Conservation (phyloP, 1,140 invertebrate species). For the Tetranychus urticae region DNA sequence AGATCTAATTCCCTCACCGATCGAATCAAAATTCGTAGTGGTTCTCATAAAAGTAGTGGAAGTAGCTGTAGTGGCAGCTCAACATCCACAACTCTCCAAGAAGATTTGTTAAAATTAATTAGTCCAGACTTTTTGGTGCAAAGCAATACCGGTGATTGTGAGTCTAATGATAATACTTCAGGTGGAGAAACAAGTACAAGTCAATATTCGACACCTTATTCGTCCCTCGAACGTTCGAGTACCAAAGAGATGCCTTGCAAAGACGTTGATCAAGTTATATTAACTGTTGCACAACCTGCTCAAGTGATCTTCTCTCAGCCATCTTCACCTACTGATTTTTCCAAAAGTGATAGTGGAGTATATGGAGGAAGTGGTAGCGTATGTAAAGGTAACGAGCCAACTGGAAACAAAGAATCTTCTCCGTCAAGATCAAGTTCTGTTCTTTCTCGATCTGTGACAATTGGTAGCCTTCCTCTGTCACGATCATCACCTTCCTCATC, state of each 20-base stretch:
- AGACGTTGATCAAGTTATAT: slow-evolving; percentile 31
- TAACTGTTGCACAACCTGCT: slow-evolving; percentile 41
- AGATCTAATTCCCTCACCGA: neutral
- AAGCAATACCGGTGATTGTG: neutral
- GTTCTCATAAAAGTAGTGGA: slow-evolving; percentile 19
- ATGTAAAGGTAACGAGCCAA: no score
- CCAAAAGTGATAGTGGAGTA: neutral
- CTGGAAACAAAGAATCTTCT: neutral
- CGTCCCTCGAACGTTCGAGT: slow-evolving; percentile 11
- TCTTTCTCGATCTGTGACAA: neutral
- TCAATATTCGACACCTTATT: slow-evolving; percentile 13
- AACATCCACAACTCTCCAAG: slow-evolving; percentile 43
- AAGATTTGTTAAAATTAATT: slow-evolving; percentile 66
- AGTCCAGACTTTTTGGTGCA: slow-evolving; percentile 37
- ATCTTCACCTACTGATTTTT: slow-evolving; percentile 26
- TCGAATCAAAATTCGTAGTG: neutral
- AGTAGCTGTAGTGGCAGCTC: slow-evolving; percentile 22
- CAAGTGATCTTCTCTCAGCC: slow-evolving; percentile 40
- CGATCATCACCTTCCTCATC: neutral
- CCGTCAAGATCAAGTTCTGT: neutral
- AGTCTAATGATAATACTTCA: neutral
- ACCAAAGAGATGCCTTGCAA: neutral
- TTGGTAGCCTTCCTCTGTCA: neutral
- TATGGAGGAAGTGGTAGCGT: no score
- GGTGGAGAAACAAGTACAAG: neutral